Conservation (phyloP, 1,140 invertebrate species). For the Philaenus spumarius region DNA sequence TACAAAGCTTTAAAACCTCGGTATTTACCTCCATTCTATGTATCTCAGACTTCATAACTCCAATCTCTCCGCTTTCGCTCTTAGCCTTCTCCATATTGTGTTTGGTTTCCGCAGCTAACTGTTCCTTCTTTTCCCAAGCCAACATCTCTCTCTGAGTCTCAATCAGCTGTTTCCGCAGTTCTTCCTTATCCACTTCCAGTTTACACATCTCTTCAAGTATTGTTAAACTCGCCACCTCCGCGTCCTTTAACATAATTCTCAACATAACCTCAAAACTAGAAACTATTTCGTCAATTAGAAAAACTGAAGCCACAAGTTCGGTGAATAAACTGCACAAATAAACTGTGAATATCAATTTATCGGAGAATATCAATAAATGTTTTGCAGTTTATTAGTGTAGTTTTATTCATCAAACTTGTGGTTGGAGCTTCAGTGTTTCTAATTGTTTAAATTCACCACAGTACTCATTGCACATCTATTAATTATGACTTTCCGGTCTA, state of each 20-base stretch:
- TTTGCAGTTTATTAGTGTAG: no score
- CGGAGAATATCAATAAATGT: neutral
- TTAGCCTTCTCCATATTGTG: slow-evolving; percentile 56
- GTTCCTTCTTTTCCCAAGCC: slow-evolving; percentile 72
- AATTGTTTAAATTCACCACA: no score
- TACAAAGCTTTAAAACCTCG: no score
- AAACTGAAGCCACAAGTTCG: no score
- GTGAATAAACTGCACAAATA: no score
- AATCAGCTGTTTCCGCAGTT: slow-evolving; percentile 52
- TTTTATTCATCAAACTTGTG: no score
- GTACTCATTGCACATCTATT: no score
- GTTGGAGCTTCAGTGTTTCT: no score
- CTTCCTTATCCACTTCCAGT: slow-evolving; percentile 55
- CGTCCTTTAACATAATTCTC: slow-evolving; percentile 15
- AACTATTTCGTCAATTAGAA: neutral
- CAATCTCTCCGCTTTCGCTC: slow-evolving; percentile 58
- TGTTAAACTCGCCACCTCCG: slow-evolving; percentile 17
- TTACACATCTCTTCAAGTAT: slow-evolving; percentile 58
- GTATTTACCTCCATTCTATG: slow-evolving; percentile 68
- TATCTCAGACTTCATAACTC: slow-evolving; percentile 69
- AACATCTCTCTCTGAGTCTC: slow-evolving; percentile 58
- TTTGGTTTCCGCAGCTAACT: slow-evolving; percentile 60
- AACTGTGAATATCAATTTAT: neutral
- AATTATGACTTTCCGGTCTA: no score
- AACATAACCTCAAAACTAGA: slow-evolving; percentile 3